Evolutionary conservation across 2,113 vertebrate genomes (phyloP).

Genomic region (Corydoras maculifer): DNA sequence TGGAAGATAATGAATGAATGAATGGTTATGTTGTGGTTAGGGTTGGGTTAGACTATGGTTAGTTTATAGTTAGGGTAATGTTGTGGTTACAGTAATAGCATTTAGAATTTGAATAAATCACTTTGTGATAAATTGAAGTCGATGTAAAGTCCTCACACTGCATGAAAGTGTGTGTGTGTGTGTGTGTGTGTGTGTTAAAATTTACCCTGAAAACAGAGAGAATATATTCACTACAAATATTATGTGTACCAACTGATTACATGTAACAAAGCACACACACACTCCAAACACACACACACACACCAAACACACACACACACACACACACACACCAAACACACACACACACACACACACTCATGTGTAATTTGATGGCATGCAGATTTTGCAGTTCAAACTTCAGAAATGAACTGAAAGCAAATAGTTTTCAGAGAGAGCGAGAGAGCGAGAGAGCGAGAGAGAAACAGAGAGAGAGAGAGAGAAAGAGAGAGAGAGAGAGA

Average conservation of each 20-base stretch:
- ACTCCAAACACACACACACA: too few relatives aligned
- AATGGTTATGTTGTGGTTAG: too few relatives aligned
- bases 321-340: background rate
- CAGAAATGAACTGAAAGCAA: constrained; percentile 42
- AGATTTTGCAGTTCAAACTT: constrained; percentile 19
- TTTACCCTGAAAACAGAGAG: constrained; percentile 53
- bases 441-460: constrained; percentile 16
- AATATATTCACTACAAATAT: constrained; percentile 57
- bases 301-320: background rate
- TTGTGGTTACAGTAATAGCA: too few relatives aligned
- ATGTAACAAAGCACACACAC: background rate
- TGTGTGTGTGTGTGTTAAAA: constrained; percentile 33
- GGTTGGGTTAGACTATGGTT: too few relatives aligned
- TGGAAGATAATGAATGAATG: too few relatives aligned
- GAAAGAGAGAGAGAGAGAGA: too few relatives aligned
- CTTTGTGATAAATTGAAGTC: too few relatives aligned
- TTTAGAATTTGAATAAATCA: too few relatives aligned
- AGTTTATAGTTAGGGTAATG: too few relatives aligned
- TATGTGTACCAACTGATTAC: background rate
- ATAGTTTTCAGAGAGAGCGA: constrained; percentile 37
- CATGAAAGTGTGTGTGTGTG: constrained; percentile 9
- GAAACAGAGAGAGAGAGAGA: background rate
- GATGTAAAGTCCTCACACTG: too few relatives aligned
- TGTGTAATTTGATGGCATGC: constrained; percentile 22
- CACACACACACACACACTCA: constrained; percentile 5